These are phyloP conservation scores for Percopsis omiscomaycus DNA, from an alignment of 2,797 vertebrate genomes.

Conservation along the genomic window DNA sequence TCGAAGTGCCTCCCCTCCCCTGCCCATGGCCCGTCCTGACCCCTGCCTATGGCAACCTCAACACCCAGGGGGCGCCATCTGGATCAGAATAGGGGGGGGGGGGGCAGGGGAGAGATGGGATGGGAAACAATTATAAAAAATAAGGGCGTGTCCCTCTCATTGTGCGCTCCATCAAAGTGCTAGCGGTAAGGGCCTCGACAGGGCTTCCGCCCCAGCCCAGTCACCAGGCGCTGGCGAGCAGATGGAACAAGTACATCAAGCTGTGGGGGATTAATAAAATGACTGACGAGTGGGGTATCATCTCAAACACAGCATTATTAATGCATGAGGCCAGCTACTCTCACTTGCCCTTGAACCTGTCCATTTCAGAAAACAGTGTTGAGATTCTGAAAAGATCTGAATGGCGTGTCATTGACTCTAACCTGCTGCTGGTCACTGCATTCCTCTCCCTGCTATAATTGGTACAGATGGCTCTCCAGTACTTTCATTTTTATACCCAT, in stretches of 20 bases:
- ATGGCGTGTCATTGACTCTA: conserved; percentile 56
- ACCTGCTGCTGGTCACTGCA: conserved; percentile 86
- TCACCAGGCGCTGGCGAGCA: conserved; percentile 78
- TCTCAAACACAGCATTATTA: conserved; percentile 84
- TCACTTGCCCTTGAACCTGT: conserved; percentile 82
- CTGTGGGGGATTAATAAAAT: conserved; percentile 88
- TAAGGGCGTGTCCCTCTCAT: conserved; percentile 68
- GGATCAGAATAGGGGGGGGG: conserved; percentile 57
- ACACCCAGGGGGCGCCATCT: conserved; percentile 81
- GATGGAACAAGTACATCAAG: conserved; percentile 87
- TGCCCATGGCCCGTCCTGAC: conserved; percentile 65
- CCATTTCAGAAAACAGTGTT: conserved; percentile 63
- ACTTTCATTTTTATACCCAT: conserved; percentile 63
- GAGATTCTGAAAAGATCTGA: conserved; percentile 65
- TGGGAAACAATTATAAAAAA: conserved; percentile 30
- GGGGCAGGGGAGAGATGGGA: conserved; percentile 8
- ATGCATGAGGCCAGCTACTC: conserved; percentile 82
- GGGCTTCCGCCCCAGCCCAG: conserved; percentile 67
- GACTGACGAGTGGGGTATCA: conserved; percentile 83
- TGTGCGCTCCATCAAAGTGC: conserved; percentile 81
- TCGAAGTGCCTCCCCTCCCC: conserved; percentile 69
- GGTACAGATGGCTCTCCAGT: conserved; percentile 80
- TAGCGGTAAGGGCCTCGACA: conserved; percentile 70
- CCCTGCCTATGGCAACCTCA: conserved; percentile 69
- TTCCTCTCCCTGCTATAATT: conserved; percentile 81